Conservation (phyloP, 2,888 invertebrate genomes). For the Adelognathus sp. region DNA sequence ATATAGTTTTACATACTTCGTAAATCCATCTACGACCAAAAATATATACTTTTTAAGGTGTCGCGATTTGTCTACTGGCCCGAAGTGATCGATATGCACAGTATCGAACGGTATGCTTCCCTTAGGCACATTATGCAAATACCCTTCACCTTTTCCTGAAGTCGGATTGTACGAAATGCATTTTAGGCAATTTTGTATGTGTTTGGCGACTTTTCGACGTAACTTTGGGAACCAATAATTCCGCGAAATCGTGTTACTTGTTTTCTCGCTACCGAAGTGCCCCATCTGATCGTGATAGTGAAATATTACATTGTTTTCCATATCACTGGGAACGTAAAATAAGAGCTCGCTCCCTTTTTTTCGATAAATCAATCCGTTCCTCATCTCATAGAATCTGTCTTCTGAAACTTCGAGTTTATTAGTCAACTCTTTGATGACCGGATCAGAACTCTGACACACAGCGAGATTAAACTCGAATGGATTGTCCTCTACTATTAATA, state of each 20-base stretch:
- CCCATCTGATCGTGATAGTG: constrained; percentile 61
- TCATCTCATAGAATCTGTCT: constrained; percentile 50
- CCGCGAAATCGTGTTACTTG: constrained; percentile 24
- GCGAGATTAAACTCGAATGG: constrained; percentile 50
- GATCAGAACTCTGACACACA: constrained; percentile 39
- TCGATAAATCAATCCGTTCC: constrained; percentile 58
- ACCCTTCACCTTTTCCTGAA: constrained; percentile 49
- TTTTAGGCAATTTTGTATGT: constrained; percentile 55
- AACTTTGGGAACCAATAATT: constrained; percentile 56
- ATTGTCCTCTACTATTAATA: constrained; percentile 44
- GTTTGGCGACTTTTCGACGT: neutral
- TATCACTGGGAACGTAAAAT: constrained; percentile 55
- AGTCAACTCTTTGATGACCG: constrained; percentile 16
- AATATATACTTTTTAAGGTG: constrained; percentile 68
- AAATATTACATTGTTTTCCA: constrained; percentile 49
- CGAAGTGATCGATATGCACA: constrained; percentile 55
- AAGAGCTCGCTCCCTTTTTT: constrained; percentile 42
- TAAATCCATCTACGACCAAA: constrained; percentile 66
- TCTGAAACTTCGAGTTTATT: constrained; percentile 29
- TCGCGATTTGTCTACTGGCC: constrained; percentile 61
- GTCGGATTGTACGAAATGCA: constrained; percentile 51
- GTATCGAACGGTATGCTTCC: constrained; percentile 51
- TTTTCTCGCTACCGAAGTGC: constrained; percentile 57
- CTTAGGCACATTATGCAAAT: constrained; percentile 53
- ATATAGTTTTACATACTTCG: constrained; percentile 67